A percentile compares a stretch with the other conserved stretches of the same genome.
Conservation (phyloP, 2,797 vertebrate genomes). For the Enteromius argenteus region DNA sequence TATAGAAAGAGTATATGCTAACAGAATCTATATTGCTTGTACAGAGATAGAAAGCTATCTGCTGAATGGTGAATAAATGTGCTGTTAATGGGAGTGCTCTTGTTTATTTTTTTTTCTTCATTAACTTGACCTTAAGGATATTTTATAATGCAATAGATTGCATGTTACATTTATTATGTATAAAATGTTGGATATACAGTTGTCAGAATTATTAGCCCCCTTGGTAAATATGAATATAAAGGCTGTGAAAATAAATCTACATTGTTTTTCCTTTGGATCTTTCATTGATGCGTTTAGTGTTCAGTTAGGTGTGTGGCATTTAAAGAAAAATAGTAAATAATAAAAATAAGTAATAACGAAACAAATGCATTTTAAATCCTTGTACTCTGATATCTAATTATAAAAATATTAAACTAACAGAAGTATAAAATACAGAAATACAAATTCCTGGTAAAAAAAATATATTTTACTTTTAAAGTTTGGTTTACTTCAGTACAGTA, state of each 20-base stretch:
- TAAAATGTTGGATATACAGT: neutral
- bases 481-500: neutral
- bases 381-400: neutral
- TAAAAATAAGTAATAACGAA: neutral
- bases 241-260: neutral
- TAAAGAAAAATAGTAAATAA: neutral
- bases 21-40: constrained; percentile 64
- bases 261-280: neutral
- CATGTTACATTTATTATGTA: neutral
- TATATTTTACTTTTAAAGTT: neutral
- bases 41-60: constrained; percentile 60
- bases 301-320: neutral
- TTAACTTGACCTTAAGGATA: neutral
- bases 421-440: neutral
- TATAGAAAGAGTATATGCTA: constrained; percentile 64
- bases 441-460: neutral
- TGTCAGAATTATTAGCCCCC: neutral
- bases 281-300: neutral
- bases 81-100: constrained; percentile 31
- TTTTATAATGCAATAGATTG: neutral
- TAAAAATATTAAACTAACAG: neutral
- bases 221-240: neutral
- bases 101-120: neutral
- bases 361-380: neutral
- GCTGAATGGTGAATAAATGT: constrained; percentile 63